Percentiles rank a stretch among this genome's conserved stretches.
phyloP scores from a whole-genome alignment of 92 coral and sea anemone genomes.

The Galaxea fascicularis region DNA sequence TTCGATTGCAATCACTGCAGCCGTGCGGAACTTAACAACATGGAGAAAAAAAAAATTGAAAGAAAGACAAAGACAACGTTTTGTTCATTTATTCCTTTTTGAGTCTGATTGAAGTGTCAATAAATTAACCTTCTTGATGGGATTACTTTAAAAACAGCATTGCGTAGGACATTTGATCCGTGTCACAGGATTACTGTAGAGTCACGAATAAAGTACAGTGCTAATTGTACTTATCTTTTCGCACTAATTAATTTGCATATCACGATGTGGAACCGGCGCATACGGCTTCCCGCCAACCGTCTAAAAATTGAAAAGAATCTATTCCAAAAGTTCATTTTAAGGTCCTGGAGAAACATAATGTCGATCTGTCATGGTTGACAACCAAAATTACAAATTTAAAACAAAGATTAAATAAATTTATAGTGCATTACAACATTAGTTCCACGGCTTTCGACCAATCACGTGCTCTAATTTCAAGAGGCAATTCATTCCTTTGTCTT shows the following conservation, averaged over 20 bases:
- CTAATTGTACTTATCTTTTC: too few relatives aligned
- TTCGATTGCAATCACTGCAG: too few relatives aligned
- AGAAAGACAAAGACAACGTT: neutral
- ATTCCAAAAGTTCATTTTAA: too few relatives aligned
- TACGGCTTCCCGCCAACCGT: too few relatives aligned
- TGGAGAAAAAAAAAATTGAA: too few relatives aligned
- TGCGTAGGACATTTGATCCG: neutral
- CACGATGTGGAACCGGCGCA: too few relatives aligned
- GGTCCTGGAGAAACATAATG: neutral
- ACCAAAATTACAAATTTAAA: neutral
- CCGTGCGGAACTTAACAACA: too few relatives aligned
- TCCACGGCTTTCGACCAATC: slow-evolving; percentile 16
- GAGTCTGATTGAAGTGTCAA: too few relatives aligned
- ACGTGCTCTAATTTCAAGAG: slow-evolving; percentile 2
- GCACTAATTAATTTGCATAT: too few relatives aligned
- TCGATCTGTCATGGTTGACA: neutral
- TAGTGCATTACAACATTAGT: neutral
- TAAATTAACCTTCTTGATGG: neutral
- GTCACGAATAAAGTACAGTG: neutral
- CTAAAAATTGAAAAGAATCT: neutral
- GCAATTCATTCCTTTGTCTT: slow-evolving; percentile 30
- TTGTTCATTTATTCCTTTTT: neutral
- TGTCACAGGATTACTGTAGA: neutral
- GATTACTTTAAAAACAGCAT: neutral
- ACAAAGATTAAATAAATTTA: neutral